Conservation (phyloP, 2,888 invertebrate genomes). For the Callyntrura sp. region DNA sequence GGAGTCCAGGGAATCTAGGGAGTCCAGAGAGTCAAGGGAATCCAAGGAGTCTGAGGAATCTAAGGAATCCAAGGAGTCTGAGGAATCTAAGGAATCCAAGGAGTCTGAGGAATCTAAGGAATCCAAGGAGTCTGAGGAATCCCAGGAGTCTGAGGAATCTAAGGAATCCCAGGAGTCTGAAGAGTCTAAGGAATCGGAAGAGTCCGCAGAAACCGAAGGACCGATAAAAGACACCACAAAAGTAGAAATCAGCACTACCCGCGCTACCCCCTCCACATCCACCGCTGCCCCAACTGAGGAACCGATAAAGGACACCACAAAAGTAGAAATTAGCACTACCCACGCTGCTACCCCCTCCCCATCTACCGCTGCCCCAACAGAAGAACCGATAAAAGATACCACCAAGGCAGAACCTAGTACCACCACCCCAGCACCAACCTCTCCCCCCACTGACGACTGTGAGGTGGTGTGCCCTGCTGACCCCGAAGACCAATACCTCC, state of each 20-base stretch:
- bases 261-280: neutral
- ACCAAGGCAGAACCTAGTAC: neutral
- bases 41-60: no score
- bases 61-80: no score
- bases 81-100: no score
- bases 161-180: no score
- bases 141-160: no score
- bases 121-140: no score
- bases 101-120: no score
- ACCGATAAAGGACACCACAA: neutral
- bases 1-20: no score
- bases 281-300: neutral
- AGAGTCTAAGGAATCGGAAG: no score
- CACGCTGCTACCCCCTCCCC: neutral
- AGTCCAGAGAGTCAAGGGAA: no score
- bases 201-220: neutral
- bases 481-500: conserved; percentile 48
- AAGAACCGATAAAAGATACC: neutral
- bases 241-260: neutral
- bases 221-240: neutral
- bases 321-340: neutral
- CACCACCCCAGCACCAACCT: neutral
- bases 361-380: neutral
- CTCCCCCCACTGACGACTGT: conserved; percentile 10
- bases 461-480: conserved; percentile 29